phyloP scores from a whole-genome alignment of 2,113 vertebrate species.

The Carettochelys insculpta region DNA sequence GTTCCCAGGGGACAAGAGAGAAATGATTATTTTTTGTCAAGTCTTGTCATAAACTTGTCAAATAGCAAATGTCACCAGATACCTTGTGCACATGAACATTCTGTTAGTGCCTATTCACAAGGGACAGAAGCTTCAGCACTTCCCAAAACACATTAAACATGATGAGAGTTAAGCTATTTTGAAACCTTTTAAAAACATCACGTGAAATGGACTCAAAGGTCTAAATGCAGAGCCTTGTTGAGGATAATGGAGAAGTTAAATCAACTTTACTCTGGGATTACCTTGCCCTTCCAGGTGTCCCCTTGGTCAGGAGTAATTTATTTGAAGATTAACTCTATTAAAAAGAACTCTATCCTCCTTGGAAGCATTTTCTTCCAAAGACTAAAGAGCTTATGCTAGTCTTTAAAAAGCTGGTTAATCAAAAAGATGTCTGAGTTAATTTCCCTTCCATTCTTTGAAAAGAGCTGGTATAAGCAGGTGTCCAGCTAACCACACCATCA shows the following conservation, averaged over 20 bases:
- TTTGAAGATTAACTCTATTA: constrained; percentile 74
- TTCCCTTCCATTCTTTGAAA: constrained; percentile 54
- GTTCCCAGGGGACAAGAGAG: not conserved
- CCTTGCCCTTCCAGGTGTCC: constrained; percentile 55
- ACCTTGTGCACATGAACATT: not conserved
- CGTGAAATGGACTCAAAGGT: constrained; percentile 33
- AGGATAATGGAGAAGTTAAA: constrained; percentile 63
- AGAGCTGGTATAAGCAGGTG: constrained; percentile 30
- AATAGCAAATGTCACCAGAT: not conserved
- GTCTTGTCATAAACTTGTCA: not conserved
- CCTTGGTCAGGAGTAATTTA: constrained; percentile 68
- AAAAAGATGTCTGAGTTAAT: constrained; percentile 53
- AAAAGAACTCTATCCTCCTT: constrained; percentile 67
- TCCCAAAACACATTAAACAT: constrained; percentile 39
- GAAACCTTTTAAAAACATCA: constrained; percentile 46
- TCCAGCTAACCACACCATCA: not conserved
- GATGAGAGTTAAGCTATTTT: constrained; percentile 26
- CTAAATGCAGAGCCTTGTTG: constrained; percentile 31
- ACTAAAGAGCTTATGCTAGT: constrained; percentile 64
- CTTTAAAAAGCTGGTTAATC: constrained; percentile 68
- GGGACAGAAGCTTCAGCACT: not conserved
- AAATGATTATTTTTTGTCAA: not conserved
- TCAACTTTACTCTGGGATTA: constrained; percentile 72
- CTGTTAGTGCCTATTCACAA: not conserved
- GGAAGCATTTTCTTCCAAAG: constrained; percentile 61